Evolutionary conservation across 2,888 invertebrate genomes (phyloP).

Genomic region (Erebia epiphron): DNA sequence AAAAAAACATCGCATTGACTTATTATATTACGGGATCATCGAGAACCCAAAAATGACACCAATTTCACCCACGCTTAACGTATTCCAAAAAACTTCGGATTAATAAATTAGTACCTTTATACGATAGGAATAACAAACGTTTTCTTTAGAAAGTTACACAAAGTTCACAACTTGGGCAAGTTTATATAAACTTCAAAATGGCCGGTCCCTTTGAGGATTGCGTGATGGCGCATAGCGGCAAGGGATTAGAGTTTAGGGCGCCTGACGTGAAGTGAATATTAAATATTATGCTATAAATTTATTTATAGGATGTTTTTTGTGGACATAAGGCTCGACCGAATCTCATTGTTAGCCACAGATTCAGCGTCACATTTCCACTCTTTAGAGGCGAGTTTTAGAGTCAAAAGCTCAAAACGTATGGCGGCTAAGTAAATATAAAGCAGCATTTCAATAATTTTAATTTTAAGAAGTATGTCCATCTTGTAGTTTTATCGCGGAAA

Average conservation of each 20-base stretch:
- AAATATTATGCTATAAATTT: background rate
- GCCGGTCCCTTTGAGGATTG: conserved; percentile 34
- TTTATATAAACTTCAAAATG: conserved; percentile 25
- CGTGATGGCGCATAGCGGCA: conserved; percentile 32
- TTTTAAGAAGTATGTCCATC: too few species aligned
- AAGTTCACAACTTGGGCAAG: conserved; percentile 24
- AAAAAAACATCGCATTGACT: too few species aligned
- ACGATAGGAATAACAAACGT: conserved; percentile 7
- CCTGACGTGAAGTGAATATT: conserved; percentile 3
- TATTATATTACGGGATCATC: background rate
- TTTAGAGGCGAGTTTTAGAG: too few species aligned
- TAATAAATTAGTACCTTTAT: conserved; percentile 11
- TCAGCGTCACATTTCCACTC: too few species aligned
- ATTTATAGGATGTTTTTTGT: background rate
- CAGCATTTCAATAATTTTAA: too few species aligned
- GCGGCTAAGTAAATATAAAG: too few species aligned
- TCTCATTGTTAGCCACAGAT: too few species aligned
- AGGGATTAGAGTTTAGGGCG: conserved; percentile 31
- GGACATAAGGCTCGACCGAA: too few species aligned
- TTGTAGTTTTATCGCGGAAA: too few species aligned
- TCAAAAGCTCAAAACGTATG: too few species aligned
- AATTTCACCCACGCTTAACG: background rate
- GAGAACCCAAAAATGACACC: background rate
- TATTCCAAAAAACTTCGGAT: background rate
- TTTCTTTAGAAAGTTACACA: conserved; percentile 34